Base-by-base conservation (phyloP, 2,113 vertebrate species). In the Prionailurus bengalensis region DNA sequence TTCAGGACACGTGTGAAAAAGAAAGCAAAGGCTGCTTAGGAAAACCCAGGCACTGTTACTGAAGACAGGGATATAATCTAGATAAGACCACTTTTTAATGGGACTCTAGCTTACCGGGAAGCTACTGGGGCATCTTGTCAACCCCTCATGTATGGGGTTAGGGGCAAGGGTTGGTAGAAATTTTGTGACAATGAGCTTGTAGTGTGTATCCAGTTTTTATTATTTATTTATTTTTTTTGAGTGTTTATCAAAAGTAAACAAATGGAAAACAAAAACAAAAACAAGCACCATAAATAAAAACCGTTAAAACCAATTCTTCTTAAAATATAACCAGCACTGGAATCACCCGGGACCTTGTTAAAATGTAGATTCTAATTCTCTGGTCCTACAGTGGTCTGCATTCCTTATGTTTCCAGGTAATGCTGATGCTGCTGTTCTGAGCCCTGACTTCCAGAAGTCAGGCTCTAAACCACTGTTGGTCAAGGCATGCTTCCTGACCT, bases 1-100 rank as follows among this genome's bases (percentile, higher is more conserved):
- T 45, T 39, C 6, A 45, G 80, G 76, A 78, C 31, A 71, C 25
- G 78, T 36, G 86, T 78, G 84, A 89, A 66, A 88, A 95, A 84
- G 90, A 33, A 48, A 81, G 53, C 68, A 63, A 81, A 65, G 42
- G 31, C 45, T 93, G 74, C 65, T 42, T 80, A 66, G 65, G 76
- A 94, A 82, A 92, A 70, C 21, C 51, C 55, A 83, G 27, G 42
- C 48, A 68, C 66, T 42, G 29, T 31, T 31, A 11, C 31, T 5
- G 21, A 65, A 55, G 36, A 86, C 42, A 58, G 48, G 61, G 13
- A 23, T 61, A 16, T 0, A 13, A n/a, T 70, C 39, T 15, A 55
- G 25, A 31, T 19, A 39, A 74, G 29, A n/a, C 14, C 9, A 89
- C 25, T 27, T 39, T 74, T 79, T 25, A 9, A 23, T 2, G 13